Percentiles rank a stretch among this genome's conserved stretches.
Conservation (phyloP, 2,113 vertebrate species). For the Sorex araneus region DNA sequence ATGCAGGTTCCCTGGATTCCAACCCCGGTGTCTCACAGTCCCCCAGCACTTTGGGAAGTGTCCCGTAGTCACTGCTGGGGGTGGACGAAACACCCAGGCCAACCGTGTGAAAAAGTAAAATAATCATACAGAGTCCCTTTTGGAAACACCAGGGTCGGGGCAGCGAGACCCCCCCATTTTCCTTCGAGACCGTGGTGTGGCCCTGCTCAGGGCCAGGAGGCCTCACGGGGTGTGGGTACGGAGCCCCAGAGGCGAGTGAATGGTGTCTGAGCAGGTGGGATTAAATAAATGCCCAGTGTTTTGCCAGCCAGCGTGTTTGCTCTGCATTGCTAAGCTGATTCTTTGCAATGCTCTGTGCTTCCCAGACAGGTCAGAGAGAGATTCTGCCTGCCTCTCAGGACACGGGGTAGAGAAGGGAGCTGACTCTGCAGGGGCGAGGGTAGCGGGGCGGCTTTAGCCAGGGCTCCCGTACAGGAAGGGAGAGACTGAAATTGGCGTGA, state of each 20-base stretch:
- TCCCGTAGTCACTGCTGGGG: too few species aligned
- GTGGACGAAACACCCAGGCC: too few species aligned
- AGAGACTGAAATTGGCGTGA: background rate
- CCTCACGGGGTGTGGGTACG: background rate
- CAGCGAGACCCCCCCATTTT: background rate
- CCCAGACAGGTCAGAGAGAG: constrained; percentile 15
- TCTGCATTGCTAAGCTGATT: background rate
- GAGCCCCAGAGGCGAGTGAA: background rate
- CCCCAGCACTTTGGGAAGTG: too few species aligned
- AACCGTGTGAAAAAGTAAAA: constrained; percentile 39
- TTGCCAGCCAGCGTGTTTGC: constrained; percentile 21
- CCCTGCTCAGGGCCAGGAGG: background rate
- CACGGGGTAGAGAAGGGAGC: background rate
- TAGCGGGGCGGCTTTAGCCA: background rate
- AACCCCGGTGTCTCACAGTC: too few species aligned
- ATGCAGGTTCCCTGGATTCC: too few species aligned
- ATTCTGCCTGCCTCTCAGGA: background rate
- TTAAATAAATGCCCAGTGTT: constrained; percentile 42
- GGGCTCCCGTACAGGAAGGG: constrained; percentile 8
- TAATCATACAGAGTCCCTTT: constrained; percentile 25
- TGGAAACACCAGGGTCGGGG: constrained; percentile 32
- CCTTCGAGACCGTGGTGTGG: background rate
- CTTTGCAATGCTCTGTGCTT: constrained; percentile 40
- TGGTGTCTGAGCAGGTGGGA: background rate
- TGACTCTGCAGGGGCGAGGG: background rate